Evolutionary conservation across 2,797 vertebrate genomes (phyloP).

Genomic region (Macroramphosus scolopax): DNA sequence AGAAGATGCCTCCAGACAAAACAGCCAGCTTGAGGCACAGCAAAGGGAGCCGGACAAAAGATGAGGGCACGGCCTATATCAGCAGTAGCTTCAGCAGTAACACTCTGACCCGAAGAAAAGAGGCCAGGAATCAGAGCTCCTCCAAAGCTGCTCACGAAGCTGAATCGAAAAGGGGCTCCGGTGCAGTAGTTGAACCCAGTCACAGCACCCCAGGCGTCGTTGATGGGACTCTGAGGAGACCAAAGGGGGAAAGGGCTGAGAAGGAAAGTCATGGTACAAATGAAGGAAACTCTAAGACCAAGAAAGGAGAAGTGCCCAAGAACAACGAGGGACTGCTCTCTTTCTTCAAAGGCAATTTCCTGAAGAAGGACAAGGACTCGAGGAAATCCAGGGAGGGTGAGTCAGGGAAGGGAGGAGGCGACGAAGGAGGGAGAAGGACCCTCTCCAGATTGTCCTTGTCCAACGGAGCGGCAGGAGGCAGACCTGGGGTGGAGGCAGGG

Average conservation of each 20-base stretch:
- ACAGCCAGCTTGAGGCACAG: constrained; percentile 52
- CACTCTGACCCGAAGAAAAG: constrained; percentile 74
- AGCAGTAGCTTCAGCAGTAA: constrained; percentile 57
- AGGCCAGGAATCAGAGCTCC: constrained; percentile 62
- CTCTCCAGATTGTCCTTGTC: constrained; percentile 58
- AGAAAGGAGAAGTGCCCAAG: constrained; percentile 59
- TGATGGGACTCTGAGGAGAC: constrained; percentile 52
- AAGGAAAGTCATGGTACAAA: constrained; percentile 26
- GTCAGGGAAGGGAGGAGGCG: constrained; percentile 27
- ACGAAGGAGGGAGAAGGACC: constrained; percentile 49
- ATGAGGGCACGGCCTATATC: constrained; percentile 39
- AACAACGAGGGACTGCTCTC: constrained; percentile 75
- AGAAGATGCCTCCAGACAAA: constrained; percentile 57
- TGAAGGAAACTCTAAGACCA: constrained; percentile 52
- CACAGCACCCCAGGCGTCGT: constrained; percentile 57
- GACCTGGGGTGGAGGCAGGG: constrained; percentile 35
- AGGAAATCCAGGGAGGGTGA: constrained; percentile 65
- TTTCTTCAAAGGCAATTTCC: constrained; percentile 79
- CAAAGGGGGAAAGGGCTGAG: constrained; percentile 38
- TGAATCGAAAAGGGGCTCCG: constrained; percentile 43
- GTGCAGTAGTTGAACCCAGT: constrained; percentile 53
- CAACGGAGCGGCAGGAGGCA: constrained; percentile 67
- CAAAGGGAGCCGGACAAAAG: constrained; percentile 53
- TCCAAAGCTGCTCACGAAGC: constrained; percentile 51
- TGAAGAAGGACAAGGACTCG: constrained; percentile 77